Base-by-base conservation (phyloP, 2,797 vertebrate genomes). In the Adrianichthys oophorus region DNA sequence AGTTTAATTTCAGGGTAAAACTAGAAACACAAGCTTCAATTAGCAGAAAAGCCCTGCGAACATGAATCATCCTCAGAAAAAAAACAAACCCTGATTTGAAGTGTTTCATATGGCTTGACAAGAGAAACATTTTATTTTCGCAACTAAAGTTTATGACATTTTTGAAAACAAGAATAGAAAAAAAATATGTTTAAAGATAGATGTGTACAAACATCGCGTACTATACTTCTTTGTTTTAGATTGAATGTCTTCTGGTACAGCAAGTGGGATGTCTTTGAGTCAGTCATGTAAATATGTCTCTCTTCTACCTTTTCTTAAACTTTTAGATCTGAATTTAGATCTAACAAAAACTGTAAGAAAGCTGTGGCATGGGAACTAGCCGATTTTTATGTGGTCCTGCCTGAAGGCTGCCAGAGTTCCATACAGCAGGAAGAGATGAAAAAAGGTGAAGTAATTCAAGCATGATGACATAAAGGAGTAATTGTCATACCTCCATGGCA, bases 381-480 rank as follows among this genome's bases (percentile, higher is more conserved):
- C 4, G 4, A 26, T 4, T 26, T 26, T 4, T 26, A 26, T 26
- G 4, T 4, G 24, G 24, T 26, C 24, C 24, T 4, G 4, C 24
- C 24, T 26, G 6, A 26, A 26, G 6, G 47, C 56, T 47, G 59
- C 54, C 0, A 0, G 52, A 72, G 66, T 56, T 53, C 4, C 1
- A 45, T 52, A 48, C 17, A 41, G 62, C 4, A 29, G 49, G 62
- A 61, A 55, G 8, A 41, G 41, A 52, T 13, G 42, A 21, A 45
- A 52, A 45, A 52, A 57, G 44, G 51, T 57, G 42, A 60, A 44
- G 50, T 68, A 53, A 82, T 68, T 59, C 52, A 41, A 49, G 59
- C 49, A 24, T 77, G 74, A 74, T 77, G 52, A 74, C 67, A 69
- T 66, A 69, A 65, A 64, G 41, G 19, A 21, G 56, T 19, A 41